These are phyloP conservation scores for Desoria tigrina DNA, from an alignment of 2,888 invertebrate species.

Conservation along the genomic window DNA sequence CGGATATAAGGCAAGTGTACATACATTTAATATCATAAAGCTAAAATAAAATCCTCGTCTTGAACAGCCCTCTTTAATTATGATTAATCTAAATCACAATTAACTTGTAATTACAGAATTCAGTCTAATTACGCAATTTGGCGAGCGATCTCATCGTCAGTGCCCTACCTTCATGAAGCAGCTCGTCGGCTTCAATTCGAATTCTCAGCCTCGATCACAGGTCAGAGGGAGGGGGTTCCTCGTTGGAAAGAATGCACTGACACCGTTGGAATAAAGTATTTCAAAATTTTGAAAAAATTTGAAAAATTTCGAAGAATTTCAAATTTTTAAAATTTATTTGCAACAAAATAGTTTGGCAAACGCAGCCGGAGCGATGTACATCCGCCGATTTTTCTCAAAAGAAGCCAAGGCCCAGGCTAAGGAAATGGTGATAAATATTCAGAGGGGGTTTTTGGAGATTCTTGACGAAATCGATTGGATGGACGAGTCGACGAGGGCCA, in stretches of 20 bases:
- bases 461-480: constrained; percentile 81
- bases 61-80: too few relatives aligned
- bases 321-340: neutral
- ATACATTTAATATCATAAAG: neutral
- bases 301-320: too few relatives aligned
- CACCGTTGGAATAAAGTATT: constrained; percentile 56
- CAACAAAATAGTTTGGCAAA: constrained; percentile 57
- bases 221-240: constrained; percentile 78
- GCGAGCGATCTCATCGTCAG: constrained; percentile 73
- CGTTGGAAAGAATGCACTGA: constrained; percentile 90
- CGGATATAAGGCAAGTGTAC: constrained; percentile 61
- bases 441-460: constrained; percentile 77
- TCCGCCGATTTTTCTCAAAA: constrained; percentile 81
- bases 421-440: constrained; percentile 84
- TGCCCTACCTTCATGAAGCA: constrained; percentile 73
- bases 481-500: constrained; percentile 65
- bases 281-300: neutral
- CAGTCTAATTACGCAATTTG: constrained; percentile 90
- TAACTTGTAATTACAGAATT: constrained; percentile 59
- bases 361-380: constrained; percentile 74
- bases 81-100: too few relatives aligned
- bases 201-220: constrained; percentile 77
- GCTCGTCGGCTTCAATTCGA: constrained; percentile 75
- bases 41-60: neutral
- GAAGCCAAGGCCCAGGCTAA: constrained; percentile 77